A percentile compares a stretch with the other conserved stretches of the same genome.
These are phyloP conservation scores for Priocnemis perturbator DNA, from an alignment of 2,888 invertebrate species.

Conservation along the genomic window DNA sequence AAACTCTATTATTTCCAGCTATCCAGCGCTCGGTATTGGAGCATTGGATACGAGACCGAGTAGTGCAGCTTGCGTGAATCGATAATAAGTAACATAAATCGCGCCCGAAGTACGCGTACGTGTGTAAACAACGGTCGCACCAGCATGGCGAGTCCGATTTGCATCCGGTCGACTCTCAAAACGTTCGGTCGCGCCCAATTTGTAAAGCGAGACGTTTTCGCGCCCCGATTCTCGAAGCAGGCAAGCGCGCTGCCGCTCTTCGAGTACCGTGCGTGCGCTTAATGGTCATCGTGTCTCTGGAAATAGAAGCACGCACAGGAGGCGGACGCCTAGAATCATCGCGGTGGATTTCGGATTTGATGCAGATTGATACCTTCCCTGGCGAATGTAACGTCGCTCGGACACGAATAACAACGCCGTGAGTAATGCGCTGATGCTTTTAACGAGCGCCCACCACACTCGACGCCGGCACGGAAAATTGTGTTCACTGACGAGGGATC, in stretches of 20 bases:
- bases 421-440: no score
- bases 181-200: conserved; percentile 16
- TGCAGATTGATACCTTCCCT: conserved; percentile 29
- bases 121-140: no score
- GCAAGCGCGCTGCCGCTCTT: conserved; percentile 2
- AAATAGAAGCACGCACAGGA: conserved; percentile 48
- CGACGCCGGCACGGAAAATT: no score
- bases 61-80: no score
- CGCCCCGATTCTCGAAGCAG: conserved; percentile 33
- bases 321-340: conserved; percentile 29
- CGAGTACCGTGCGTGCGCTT: conserved; percentile 36
- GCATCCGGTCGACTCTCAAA: not conserved
- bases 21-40: no score
- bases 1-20: no score
- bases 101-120: no score
- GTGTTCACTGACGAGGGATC: no score
- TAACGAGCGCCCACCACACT: no score
- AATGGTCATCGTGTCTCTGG: conserved; percentile 60
- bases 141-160: not conserved
- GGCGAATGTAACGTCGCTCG: not conserved
- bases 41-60: no score
- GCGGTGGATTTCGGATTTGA: conserved; percentile 27
- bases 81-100: no score
- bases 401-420: no score
- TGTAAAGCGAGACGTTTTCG: conserved; percentile 19